Base-by-base conservation (phyloP, 1,140 invertebrate genomes). In the Drosophila watanabei region DNA sequence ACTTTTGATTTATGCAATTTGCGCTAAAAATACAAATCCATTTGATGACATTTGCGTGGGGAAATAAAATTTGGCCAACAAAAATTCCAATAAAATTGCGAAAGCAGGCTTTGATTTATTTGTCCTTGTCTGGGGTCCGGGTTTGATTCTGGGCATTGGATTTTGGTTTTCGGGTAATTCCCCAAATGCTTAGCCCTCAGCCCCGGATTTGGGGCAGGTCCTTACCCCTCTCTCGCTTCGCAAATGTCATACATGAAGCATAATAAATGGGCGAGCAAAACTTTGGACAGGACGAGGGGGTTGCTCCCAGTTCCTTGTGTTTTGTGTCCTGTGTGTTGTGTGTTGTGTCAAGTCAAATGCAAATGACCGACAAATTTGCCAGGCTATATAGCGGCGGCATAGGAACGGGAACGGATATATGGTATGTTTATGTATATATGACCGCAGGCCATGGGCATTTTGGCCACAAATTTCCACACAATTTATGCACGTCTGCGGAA, bases 1-100 rank as follows among this genome's bases (percentile, higher is more conserved):
- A 89, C 68, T 86, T 89, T 89, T 89, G 86, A 89, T 89, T 89
- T 89, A 89, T 89, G 87, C 84, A 91, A 86, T 89, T 79, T 82
- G 43, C 75, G 78, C 79, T 86, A 79, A 89, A 89, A 91, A 90
- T 90, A 89, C 86, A 91, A 91, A 89, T 86, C 68, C 87, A 90
- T 89, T 86, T 86, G 87, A 90, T 90, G 79, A 79, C 79, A 82
- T 76, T 86, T 81, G 79, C 56, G 77, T 61, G 62, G 71, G 70
- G 71, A 86, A 75, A 75, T 75, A 52, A 73, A 82, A 89, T 86
- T 89, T 76, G 64, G 65, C 87, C 64, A 86, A 91, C 86, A 90
- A 24, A 24, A 24, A 89, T 89, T 86, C 86, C 86, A 89, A 89
- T 89, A 90, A 89, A 89, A 90, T 72, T 62, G 75, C 75, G 24